Percentiles rank a stretch among this genome's conserved stretches.
These are phyloP conservation scores for Scytalopus superciliaris DNA, from an alignment of 2,113 vertebrate genomes.

Conservation along the genomic window DNA sequence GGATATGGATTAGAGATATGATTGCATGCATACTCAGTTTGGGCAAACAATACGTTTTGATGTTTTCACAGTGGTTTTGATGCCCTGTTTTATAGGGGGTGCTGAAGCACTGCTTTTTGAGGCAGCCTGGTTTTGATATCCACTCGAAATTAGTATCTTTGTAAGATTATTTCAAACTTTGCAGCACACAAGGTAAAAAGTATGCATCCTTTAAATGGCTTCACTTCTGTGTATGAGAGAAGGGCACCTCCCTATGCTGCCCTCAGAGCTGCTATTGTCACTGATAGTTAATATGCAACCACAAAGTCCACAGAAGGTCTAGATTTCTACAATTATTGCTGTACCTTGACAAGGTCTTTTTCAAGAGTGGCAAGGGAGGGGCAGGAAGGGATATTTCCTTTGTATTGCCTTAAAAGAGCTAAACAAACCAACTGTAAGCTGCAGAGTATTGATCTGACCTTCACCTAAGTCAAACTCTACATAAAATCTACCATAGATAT, in stretches of 20 bases:
- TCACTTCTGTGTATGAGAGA: neutral
- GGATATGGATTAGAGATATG: neutral
- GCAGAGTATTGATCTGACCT: neutral
- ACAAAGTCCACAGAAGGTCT: constrained; percentile 28
- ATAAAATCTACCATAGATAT: neutral
- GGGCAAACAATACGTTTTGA: neutral
- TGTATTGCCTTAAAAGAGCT: neutral
- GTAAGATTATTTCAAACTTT: neutral
- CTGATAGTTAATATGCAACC: constrained; percentile 51
- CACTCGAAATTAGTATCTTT: neutral
- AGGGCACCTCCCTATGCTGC: neutral
- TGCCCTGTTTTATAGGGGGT: neutral
- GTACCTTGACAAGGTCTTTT: constrained; percentile 12
- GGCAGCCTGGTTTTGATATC: neutral
- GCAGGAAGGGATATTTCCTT: constrained; percentile 41
- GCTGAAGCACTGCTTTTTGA: neutral
- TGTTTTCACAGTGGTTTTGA: neutral
- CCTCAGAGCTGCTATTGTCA: neutral
- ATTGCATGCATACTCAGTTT: neutral
- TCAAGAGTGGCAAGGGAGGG: constrained; percentile 11
- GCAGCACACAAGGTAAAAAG: neutral
- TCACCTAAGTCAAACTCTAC: neutral
- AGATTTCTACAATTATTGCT: constrained; percentile 11
- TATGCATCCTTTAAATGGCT: neutral
- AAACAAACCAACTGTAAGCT: neutral